Evolutionary conservation across 2,113 vertebrate species (phyloP).

Genomic region (Amazona vittata): DNA sequence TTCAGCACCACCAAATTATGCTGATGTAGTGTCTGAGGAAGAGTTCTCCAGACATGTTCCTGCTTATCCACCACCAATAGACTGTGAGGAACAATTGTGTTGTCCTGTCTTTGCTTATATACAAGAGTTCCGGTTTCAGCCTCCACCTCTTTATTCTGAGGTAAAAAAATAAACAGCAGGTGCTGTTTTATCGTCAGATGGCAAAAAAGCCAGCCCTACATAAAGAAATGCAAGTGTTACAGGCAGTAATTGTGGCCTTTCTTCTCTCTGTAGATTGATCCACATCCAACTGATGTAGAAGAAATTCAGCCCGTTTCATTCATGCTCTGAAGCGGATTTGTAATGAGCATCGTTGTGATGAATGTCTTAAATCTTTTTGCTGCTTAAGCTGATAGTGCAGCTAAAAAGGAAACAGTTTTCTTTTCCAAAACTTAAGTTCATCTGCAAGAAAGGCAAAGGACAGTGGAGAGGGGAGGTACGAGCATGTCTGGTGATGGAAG

Average conservation of each 20-base stretch:
- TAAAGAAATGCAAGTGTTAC: neutral
- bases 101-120: conserved; percentile 78
- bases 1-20: conserved; percentile 85
- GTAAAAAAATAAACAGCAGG: conserved; percentile 64
- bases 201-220: neutral
- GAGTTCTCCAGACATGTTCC: conserved; percentile 75
- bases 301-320: conserved; percentile 70
- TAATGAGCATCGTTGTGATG: conserved; percentile 28
- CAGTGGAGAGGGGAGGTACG: neutral
- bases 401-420: conserved; percentile 27
- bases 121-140: conserved; percentile 84
- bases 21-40: conserved; percentile 83
- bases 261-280: conserved; percentile 73
- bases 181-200: conserved; percentile 8
- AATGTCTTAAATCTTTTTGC: conserved; percentile 32
- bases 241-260: conserved; percentile 19
- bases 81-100: conserved; percentile 71
- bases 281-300: conserved; percentile 72
- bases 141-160: conserved; percentile 86
- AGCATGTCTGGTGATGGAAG: neutral
- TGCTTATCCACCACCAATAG: conserved; percentile 54
- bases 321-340: conserved; percentile 59
- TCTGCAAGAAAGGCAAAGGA: neutral
- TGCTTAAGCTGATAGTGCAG: conserved; percentile 41
- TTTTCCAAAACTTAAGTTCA: neutral